Evolutionary conservation across 2,113 vertebrate species (phyloP), one percentile per base, ranked within the genome.

Genomic region (Anhinga anhinga): DNA sequence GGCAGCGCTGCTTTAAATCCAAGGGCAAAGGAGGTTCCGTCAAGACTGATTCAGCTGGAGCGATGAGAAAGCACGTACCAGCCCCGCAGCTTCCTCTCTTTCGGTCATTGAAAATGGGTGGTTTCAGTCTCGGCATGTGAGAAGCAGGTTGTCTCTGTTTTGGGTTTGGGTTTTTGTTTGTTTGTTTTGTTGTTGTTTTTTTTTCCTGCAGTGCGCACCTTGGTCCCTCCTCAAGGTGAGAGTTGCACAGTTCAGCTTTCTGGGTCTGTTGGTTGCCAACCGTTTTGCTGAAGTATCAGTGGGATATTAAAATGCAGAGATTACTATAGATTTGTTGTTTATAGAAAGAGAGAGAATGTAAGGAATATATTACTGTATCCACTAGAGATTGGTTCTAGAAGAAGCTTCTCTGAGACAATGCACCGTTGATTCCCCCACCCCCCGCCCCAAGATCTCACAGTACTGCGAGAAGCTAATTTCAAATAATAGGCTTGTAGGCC

Each of bases 341-440:
- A 38, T 23, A 8, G 18, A 26, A n/a, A 47, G 45, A 70, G 59
- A 29, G 27, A 44, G 5, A 30, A 18, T 49, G 9, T 9, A 26
- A 47, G 7, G 10, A 30, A 19, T 25, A 4, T 29, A 8, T 30
- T 71, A 9, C 20, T 77, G 15, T 36, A 5, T 44, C 21, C n/a
- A 6, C 6, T 62, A 21, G 47, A n/a, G 20, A 27, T 25, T 61
- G 11, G 34, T 61, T 81, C 22, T n/a, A 15, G 22, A 71, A 67
- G 12, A 10, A 82, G 15, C 36, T 82, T 61, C n/a, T 73, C 23
- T 0, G 2, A 53, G 21, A 66, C 42, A 36, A 32, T 0, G 0
- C 15, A 17, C 7, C 1, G 16, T 12, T 52, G 14, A 12, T 49
- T 47, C 22, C 21, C 47, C 20, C 7, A 13, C 23, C 23, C 1